These are phyloP conservation scores for Dendronephthya gigantea DNA, from an alignment of 64 coral and sea anemone genomes.

Conservation along the genomic window DNA sequence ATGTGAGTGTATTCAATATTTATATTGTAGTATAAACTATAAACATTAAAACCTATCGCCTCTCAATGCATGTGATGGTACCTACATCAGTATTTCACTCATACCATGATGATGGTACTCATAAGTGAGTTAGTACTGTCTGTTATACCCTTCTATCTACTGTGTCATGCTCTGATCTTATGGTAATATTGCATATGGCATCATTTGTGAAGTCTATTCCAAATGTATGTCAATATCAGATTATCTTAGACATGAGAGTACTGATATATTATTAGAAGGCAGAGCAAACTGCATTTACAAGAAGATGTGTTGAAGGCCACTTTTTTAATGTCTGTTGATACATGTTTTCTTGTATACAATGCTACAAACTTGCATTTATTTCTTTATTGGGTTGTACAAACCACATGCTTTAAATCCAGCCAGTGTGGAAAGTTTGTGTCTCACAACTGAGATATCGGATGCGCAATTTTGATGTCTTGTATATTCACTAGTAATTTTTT, in stretches of 20 bases:
- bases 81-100: too few species aligned
- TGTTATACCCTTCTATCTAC: background rate
- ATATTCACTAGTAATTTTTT: too few species aligned
- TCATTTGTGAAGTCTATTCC: background rate
- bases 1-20: constrained; percentile 40
- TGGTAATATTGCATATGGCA: constrained; percentile 2
- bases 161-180: constrained; percentile 21
- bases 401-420: too few species aligned
- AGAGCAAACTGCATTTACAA: constrained; percentile 31
- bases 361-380: constrained; percentile 22
- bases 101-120: too few species aligned
- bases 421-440: too few species aligned
- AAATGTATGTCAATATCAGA: background rate
- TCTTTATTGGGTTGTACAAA: too few species aligned
- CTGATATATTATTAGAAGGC: constrained; percentile 1
- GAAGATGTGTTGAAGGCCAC: constrained; percentile 33
- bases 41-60: too few species aligned
- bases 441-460: too few species aligned
- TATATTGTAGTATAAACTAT: too few species aligned
- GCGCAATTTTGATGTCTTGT: too few species aligned
- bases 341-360: constrained; percentile 8
- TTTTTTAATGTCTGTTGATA: constrained; percentile 44
- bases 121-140: too few species aligned
- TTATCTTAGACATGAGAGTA: background rate
- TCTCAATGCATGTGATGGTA: too few species aligned